Percentiles rank a stretch among this genome's conserved stretches.
These are phyloP conservation scores for Hydropotes inermis DNA, from an alignment of 2,113 vertebrate species.

Conservation along the genomic window DNA sequence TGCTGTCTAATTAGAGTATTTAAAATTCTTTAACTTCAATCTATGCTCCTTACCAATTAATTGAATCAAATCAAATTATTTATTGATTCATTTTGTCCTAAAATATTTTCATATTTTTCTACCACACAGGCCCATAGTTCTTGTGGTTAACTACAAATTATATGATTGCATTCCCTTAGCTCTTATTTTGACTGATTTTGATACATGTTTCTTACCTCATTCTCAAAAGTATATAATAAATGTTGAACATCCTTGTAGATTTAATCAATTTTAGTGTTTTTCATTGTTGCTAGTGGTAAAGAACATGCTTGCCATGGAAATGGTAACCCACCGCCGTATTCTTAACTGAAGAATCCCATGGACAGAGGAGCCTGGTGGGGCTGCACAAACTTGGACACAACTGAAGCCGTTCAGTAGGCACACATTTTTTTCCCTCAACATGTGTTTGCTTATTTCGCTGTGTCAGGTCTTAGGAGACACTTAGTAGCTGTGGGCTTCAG, in stretches of 20 bases:
- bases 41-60: not conserved
- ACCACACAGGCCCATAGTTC: not conserved
- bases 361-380: not conserved
- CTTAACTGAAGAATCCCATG: not conserved
- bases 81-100: not conserved
- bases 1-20: not conserved
- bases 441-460: not conserved
- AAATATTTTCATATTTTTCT: not conserved
- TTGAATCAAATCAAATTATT: not conserved
- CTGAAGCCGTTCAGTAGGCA: not conserved
- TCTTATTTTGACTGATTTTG: not conserved
- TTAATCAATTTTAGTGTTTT: not conserved
- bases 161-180: not conserved
- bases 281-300: not conserved
- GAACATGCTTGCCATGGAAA: not conserved
- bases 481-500: not conserved
- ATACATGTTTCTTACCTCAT: not conserved
- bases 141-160: not conserved
- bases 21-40: not conserved
- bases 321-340: not conserved
- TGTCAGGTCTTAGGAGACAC: not conserved
- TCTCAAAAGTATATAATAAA: not conserved
- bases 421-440: accelerated
- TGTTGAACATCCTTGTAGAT: not conserved
- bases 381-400: not conserved